These are phyloP conservation scores for Anthophora plumipes DNA, from an alignment of 2,888 invertebrate species.

Conservation along the genomic window DNA sequence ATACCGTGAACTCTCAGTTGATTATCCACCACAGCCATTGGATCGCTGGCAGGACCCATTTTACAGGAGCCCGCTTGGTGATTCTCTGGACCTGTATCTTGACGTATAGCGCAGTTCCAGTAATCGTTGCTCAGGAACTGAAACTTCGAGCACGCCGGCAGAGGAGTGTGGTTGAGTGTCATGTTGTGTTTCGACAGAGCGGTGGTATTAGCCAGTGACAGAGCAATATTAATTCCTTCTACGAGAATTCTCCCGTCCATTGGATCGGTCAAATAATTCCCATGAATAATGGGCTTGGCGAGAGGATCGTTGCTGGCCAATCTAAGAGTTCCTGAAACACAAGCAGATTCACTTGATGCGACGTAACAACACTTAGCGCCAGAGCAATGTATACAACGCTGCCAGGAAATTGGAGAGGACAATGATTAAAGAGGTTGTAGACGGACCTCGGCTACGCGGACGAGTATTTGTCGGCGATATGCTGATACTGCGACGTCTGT, in stretches of 20 bases:
- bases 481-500: slow-evolving; percentile 79
- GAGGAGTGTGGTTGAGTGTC: slow-evolving; percentile 72
- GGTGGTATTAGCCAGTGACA: slow-evolving; percentile 87
- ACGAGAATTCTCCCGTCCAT: slow-evolving; percentile 88
- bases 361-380: too few relatives aligned
- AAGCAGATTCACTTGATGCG: neutral
- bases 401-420: neutral
- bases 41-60: slow-evolving; percentile 91
- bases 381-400: too few relatives aligned
- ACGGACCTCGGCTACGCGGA: slow-evolving; percentile 88
- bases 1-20: slow-evolving; percentile 88
- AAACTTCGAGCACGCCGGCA: slow-evolving; percentile 75
- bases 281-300: slow-evolving; percentile 90
- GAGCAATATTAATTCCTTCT: slow-evolving; percentile 87
- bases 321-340: slow-evolving; percentile 75
- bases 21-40: slow-evolving; percentile 90
- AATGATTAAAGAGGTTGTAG: neutral
- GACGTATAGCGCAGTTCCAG: slow-evolving; percentile 90
- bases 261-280: slow-evolving; percentile 90
- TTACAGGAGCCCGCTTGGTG: slow-evolving; percentile 93
- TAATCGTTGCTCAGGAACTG: slow-evolving; percentile 88
- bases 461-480: slow-evolving; percentile 88
- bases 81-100: slow-evolving; percentile 92
- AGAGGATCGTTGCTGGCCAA: slow-evolving; percentile 89
- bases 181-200: slow-evolving; percentile 81